These are phyloP conservation scores for Caenorhabditis panamensis DNA, from an alignment of 2,888 invertebrate genomes.

Conservation along the genomic window DNA sequence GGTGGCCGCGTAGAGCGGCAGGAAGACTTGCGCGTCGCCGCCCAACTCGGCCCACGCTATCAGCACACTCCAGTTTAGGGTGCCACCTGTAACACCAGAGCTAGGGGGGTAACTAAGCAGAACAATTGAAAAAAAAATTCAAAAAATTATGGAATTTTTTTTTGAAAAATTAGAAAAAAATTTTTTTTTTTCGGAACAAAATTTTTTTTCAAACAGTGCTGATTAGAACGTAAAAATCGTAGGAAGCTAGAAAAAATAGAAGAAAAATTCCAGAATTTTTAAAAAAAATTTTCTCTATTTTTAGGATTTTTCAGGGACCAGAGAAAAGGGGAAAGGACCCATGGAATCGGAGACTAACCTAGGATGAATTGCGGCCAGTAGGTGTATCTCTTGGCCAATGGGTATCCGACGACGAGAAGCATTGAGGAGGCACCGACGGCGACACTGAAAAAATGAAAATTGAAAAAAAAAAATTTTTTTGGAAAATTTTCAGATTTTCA, in stretches of 20 bases:
- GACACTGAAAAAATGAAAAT: slow-evolving; percentile 82
- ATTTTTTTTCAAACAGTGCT: too few relatives aligned
- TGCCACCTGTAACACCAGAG: slow-evolving; percentile 73
- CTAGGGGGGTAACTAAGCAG: too few relatives aligned
- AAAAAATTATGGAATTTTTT: background rate
- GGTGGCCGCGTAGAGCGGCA: slow-evolving; percentile 85
- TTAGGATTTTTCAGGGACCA: too few relatives aligned
- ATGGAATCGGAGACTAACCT: too few relatives aligned
- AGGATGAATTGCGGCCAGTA: slow-evolving; percentile 95
- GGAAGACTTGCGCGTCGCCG: slow-evolving; percentile 59
- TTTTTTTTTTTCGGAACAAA: background rate
- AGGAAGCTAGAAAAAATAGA: too few relatives aligned
- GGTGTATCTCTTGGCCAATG: slow-evolving; percentile 93
- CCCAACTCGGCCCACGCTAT: slow-evolving; percentile 82
- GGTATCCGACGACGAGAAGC: slow-evolving; percentile 91
- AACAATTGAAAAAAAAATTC: too few relatives aligned
- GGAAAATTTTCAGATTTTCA: background rate
- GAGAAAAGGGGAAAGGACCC: too few relatives aligned
- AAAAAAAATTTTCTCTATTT: too few relatives aligned
- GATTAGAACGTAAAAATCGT: background rate
- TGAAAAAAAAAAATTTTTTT: background rate
- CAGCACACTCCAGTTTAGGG: slow-evolving; percentile 83
- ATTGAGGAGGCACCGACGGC: slow-evolving; percentile 83
- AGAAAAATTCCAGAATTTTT: background rate
- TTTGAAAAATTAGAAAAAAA: background rate